A percentile compares a stretch with the other conserved stretches of the same genome.
Conservation (phyloP, 1,140 invertebrate genomes). For the Brachionus rotundiformis region DNA sequence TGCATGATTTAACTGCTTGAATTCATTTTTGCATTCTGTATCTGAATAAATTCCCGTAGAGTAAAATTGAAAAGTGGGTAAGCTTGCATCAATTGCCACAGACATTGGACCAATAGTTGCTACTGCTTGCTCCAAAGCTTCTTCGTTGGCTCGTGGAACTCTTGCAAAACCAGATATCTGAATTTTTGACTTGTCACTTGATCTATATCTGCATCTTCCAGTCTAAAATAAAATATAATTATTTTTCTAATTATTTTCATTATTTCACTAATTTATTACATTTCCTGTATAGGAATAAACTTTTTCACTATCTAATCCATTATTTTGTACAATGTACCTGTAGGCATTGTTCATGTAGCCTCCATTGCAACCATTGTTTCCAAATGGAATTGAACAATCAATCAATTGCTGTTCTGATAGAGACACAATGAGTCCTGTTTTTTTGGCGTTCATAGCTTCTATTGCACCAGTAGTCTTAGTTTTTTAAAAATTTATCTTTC, state of each 20-base stretch:
- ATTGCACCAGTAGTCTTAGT: conserved; percentile 21
- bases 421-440: neutral
- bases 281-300: conserved; percentile 40
- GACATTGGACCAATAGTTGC: conserved; percentile 78
- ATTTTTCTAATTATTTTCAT: neutral
- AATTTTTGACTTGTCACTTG: conserved; percentile 30
- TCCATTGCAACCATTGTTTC: conserved; percentile 55
- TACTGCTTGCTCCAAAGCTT: conserved; percentile 65
- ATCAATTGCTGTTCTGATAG: conserved; percentile 85
- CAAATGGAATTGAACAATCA: conserved; percentile 76
- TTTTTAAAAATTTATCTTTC: neutral
- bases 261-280: neutral
- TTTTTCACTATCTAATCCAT: conserved; percentile 53
- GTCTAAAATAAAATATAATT: neutral
- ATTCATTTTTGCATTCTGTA: conserved; percentile 69
- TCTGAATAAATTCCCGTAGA: conserved; percentile 70
- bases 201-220: conserved; percentile 54
- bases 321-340: conserved; percentile 58
- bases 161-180: conserved; percentile 55
- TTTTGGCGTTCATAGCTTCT: conserved; percentile 8
- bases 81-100: conserved; percentile 82
- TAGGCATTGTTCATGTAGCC: conserved; percentile 58
- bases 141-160: conserved; percentile 55
- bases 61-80: conserved; percentile 76
- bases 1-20: conserved; percentile 77